Base-by-base conservation (phyloP, 1,140 invertebrate genomes). In the Pseudomyrmex dendroicus region DNA sequence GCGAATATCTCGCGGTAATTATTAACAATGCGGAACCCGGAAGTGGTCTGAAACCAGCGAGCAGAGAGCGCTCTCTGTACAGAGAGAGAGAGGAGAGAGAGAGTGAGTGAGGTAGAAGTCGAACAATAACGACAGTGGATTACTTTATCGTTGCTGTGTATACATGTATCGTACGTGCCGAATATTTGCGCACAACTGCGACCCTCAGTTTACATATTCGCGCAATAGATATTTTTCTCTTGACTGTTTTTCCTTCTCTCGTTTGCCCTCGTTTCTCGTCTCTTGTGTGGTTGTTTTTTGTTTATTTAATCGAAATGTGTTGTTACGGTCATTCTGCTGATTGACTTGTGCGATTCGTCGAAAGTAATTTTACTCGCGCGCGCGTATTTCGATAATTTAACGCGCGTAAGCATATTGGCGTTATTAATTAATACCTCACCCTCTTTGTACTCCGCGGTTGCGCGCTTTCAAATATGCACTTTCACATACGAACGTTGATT, bases 341-440 rank as follows among this genome's bases (percentile, higher is more conserved):
- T 66, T 56, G 61, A 20, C 15, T 52, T 44, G 35, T 2, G 35
- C 63, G 13, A 35, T 35, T 35, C 54, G 12, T 76, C 3, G 46
- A 7, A 17, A 63, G 46, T 52, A 9, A 9, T 63, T 17, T 20
- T 10, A 44, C 10, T 66, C 73, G 50, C 59, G 44, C 48, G 22
- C 46, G 35, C 48, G 50, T 35, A 35, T 35, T 59, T 66, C 15
- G 74, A 63, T 57, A 56, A 35, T 68, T 78, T 57, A 59, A 73
- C 25, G 46, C 73, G 54, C 35, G 62, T 73, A 72, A 80, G 35
- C 57, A 25, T 61, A 72, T 78, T 70, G 57, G 20, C 62, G 35
- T 76, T 87, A 82, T 85, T 88, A 88, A 87, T 87, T 87, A 87
- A 78, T 22, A 10, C 4, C n/a, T 20, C 22, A 1, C 12, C 59